Conservation (phyloP, 2,797 vertebrate species). For the Salarias fasciatus region DNA sequence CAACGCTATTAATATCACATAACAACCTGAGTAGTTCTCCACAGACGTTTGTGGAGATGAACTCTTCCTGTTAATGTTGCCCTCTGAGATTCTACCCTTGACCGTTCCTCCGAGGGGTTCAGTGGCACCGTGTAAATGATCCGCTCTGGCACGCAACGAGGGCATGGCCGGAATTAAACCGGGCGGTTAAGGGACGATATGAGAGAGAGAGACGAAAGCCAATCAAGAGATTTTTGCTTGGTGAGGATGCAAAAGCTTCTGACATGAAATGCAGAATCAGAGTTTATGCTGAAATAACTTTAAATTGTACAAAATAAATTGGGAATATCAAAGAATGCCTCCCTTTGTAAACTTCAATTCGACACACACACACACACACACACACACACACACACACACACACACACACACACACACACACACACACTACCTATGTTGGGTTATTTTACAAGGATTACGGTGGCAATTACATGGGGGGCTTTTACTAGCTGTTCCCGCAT, state of each 20-base stretch:
- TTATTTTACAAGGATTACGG: conserved; percentile 78
- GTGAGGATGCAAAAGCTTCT: too few relatives aligned
- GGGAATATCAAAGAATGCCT: conserved; percentile 2
- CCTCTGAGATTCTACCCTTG: conserved; percentile 48
- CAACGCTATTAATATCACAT: conserved; percentile 35
- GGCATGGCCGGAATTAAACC: conserved; percentile 55
- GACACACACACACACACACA: conserved; percentile 19
- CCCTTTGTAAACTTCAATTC: conserved; percentile 39
- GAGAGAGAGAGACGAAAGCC: too few relatives aligned
- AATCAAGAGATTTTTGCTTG: too few relatives aligned
- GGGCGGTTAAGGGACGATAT: too few relatives aligned
- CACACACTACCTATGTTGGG: conserved; percentile 31
- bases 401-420: conserved; percentile 23
- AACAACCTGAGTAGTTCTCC: conserved; percentile 47
- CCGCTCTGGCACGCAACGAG: conserved; percentile 36
- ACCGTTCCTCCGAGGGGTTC: conserved; percentile 37
- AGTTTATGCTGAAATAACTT: too few relatives aligned
- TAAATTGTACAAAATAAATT: conserved; percentile 7
- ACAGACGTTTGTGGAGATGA: conserved; percentile 51
- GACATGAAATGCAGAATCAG: conserved; percentile 11
- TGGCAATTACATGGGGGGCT: conserved; percentile 68
- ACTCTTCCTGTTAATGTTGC: conserved; percentile 53
- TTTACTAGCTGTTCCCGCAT: conserved; percentile 76
- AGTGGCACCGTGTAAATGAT: conserved; percentile 44
- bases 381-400: conserved; percentile 28